Evolutionary conservation across 2,113 vertebrate species (phyloP).

Genomic region (Anoplopoma fimbria): DNA sequence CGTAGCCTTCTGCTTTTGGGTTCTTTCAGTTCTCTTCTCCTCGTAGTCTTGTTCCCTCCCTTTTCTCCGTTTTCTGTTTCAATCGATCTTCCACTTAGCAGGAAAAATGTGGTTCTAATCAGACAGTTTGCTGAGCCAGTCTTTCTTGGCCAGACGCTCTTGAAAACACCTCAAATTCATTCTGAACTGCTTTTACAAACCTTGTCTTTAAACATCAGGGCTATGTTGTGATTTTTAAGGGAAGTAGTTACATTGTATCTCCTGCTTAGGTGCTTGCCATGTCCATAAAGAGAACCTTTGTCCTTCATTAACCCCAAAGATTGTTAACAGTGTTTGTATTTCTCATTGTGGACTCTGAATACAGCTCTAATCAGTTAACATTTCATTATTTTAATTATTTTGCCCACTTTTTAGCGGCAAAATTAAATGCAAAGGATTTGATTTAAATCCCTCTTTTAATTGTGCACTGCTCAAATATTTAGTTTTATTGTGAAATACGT

Average conservation of each 20-base stretch:
- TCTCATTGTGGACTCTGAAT: too few relatives aligned
- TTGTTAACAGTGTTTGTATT: too few relatives aligned
- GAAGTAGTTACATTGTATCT: constrained; percentile 3
- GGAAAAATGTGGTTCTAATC: constrained; percentile 61
- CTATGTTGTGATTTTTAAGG: background rate
- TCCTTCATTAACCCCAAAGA: background rate
- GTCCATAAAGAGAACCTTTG: background rate
- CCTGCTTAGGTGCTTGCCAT: background rate
- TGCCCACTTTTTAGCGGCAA: too few relatives aligned
- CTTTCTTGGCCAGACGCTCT: constrained; percentile 50
- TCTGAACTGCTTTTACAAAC: constrained; percentile 29
- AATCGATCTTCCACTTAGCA: constrained; percentile 39
- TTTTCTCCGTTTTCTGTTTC: constrained; percentile 34
- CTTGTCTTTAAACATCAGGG: constrained; percentile 1
- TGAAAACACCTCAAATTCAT: constrained; percentile 46
- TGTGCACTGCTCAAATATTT: too few relatives aligned
- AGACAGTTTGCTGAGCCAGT: constrained; percentile 54
- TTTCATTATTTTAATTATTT: background rate
- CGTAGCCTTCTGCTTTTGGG: constrained; percentile 3
- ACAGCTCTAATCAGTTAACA: too few relatives aligned
- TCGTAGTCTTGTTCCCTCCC: constrained; percentile 5
- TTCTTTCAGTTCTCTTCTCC: constrained; percentile 37
- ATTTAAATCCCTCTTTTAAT: too few relatives aligned
- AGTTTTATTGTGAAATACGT: too few relatives aligned
- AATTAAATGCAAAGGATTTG: too few relatives aligned